Percentiles rank a stretch among this genome's conserved stretches.
These are phyloP conservation scores for Sarcophaga variegata DNA, from an alignment of 2,888 invertebrate genomes.

Conservation along the genomic window DNA sequence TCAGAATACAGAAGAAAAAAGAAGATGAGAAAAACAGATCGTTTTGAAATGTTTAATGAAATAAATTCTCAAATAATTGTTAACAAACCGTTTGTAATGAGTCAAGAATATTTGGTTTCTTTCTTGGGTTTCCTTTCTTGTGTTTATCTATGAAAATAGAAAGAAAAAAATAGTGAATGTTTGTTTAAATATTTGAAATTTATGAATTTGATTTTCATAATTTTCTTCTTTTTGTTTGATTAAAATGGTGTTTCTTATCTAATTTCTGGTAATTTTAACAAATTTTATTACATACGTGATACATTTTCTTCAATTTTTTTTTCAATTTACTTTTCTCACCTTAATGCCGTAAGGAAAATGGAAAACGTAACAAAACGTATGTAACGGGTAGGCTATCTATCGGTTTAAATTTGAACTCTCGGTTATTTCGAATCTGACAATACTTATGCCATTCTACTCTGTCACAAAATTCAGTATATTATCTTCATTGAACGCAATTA, in stretches of 20 bases:
- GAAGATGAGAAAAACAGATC: conserved; percentile 1
- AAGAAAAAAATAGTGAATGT: not conserved
- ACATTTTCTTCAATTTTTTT: conserved; percentile 8
- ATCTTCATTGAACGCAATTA: too few relatives aligned
- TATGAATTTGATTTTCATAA: conserved; percentile 35
- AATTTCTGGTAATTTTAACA: conserved; percentile 34
- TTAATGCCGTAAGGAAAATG: not conserved
- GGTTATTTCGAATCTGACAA: too few relatives aligned
- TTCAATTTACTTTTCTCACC: conserved; percentile 47
- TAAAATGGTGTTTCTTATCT: conserved; percentile 22
- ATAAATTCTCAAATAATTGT: conserved; percentile 50
- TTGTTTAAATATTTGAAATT: conserved; percentile 38
- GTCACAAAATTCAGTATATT: too few relatives aligned
- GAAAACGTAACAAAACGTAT: not conserved
- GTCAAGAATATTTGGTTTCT: conserved; percentile 19
- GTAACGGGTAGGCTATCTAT: too few relatives aligned
- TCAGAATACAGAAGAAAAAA: conserved; percentile 35
- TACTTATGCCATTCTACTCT: too few relatives aligned
- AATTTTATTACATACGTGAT: conserved; percentile 3
- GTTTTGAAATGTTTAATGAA: conserved; percentile 6
- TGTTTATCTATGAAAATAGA: not conserved
- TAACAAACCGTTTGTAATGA: conserved; percentile 42
- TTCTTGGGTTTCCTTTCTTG: too few relatives aligned
- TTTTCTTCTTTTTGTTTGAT: conserved; percentile 1
- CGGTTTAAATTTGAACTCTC: too few relatives aligned